Percentiles rank a stretch among this genome's conserved stretches.
Evolutionary conservation across 2,888 invertebrate genomes (phyloP).

Genomic region (Crepidodera aurea): DNA sequence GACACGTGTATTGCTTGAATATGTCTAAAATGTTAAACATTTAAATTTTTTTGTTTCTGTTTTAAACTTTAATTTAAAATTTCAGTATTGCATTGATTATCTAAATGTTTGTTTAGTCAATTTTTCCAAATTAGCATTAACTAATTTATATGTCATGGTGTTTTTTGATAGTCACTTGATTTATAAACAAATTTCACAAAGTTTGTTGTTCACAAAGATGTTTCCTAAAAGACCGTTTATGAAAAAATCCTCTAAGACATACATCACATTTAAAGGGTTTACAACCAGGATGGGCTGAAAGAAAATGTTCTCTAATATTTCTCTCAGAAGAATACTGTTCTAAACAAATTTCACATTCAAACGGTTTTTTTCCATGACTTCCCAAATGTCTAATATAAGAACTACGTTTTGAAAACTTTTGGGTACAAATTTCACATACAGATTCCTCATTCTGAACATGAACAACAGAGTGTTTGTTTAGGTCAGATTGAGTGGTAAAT

Average conservation of each 20-base stretch:
- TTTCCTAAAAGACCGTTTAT: slow-evolving; percentile 14
- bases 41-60: too few species aligned
- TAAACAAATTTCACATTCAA: slow-evolving; percentile 10
- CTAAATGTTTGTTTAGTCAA: too few species aligned
- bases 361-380: slow-evolving; percentile 9
- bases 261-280: slow-evolving; percentile 14
- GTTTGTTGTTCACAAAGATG: slow-evolving; percentile 12
- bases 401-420: slow-evolving; percentile 8
- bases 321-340: slow-evolving; percentile 16
- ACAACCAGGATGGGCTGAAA: slow-evolving; percentile 4
- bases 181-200: not conserved
- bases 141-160: too few species aligned
- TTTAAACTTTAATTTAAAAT: too few species aligned
- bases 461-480: slow-evolving; percentile 8
- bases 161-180: too few species aligned
- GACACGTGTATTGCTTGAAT: too few species aligned
- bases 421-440: slow-evolving; percentile 1
- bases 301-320: slow-evolving; percentile 14
- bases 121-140: too few species aligned
- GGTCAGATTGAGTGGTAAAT: slow-evolving; percentile 5
- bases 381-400: slow-evolving; percentile 18
- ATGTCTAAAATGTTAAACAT: too few species aligned
- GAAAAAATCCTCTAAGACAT: slow-evolving; percentile 17
- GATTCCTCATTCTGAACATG: slow-evolving; percentile 6
- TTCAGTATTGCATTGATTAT: too few species aligned